These are phyloP conservation scores for Nyctibius bracteatus DNA, from an alignment of 2,113 vertebrate species.

Conservation along the genomic window DNA sequence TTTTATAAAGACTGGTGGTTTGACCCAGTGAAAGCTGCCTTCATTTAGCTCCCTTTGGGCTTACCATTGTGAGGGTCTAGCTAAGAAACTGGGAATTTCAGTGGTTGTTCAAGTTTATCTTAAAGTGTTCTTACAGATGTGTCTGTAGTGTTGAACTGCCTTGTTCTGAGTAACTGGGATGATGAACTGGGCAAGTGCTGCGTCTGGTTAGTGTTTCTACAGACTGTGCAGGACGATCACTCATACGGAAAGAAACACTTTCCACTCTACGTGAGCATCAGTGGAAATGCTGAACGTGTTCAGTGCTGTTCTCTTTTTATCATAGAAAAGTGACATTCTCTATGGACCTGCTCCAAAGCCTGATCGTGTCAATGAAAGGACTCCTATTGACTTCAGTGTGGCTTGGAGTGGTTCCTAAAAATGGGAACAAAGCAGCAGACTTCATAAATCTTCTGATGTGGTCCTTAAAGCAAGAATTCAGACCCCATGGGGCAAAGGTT, in stretches of 20 bases:
- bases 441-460: conserved; percentile 39
- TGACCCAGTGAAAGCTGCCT: not conserved
- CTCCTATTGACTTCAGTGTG: conserved; percentile 26
- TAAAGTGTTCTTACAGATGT: not conserved
- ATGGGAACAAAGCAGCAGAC: conserved; percentile 40
- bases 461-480: conserved; percentile 34
- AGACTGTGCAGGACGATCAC: not conserved
- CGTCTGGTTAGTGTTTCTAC: conserved; percentile 11
- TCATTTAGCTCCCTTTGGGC: not conserved
- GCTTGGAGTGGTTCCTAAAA: conserved; percentile 42
- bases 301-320: not conserved
- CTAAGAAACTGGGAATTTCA: not conserved
- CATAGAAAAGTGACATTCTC: not conserved
- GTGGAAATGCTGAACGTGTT: conserved; percentile 7
- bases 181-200: not conserved
- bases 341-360: conserved; percentile 11
- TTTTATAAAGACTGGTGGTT: not conserved
- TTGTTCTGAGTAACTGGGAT: not conserved
- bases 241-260: not conserved
- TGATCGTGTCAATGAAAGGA: not conserved
- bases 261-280: not conserved
- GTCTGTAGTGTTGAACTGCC: not conserved
- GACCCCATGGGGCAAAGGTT: conserved; percentile 29
- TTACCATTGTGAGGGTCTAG: not conserved
- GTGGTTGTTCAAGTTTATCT: not conserved